A percentile compares a stretch with the other conserved stretches of the same genome.
These are phyloP conservation scores for Labrus mixtus DNA, from an alignment of 2,113 vertebrate species.

Conservation along the genomic window DNA sequence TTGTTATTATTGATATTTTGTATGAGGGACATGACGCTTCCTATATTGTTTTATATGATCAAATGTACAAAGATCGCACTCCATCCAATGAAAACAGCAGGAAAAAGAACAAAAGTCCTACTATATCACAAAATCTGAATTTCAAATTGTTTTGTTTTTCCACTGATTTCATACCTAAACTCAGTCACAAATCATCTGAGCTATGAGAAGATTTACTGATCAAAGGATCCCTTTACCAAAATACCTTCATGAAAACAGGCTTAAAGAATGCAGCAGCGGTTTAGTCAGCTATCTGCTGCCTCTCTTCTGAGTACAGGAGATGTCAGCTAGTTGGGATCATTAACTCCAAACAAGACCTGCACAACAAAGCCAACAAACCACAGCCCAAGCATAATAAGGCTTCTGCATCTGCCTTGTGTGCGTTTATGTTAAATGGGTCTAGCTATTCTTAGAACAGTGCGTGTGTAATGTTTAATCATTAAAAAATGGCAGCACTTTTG, in stretches of 20 bases:
- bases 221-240: slow-evolving; percentile 8
- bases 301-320: slow-evolving; percentile 32
- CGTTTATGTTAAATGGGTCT: slow-evolving; percentile 59
- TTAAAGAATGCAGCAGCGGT: slow-evolving; percentile 38
- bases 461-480: slow-evolving; percentile 69
- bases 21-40: neutral
- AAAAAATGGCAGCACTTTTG: slow-evolving; percentile 51
- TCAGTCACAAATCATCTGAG: neutral
- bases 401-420: slow-evolving; percentile 48
- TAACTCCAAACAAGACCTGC: slow-evolving; percentile 57
- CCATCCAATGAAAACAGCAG: neutral
- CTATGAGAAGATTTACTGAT: slow-evolving; percentile 15
- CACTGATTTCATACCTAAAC: too few relatives aligned
- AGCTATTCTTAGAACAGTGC: slow-evolving; percentile 66
- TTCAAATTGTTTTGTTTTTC: too few relatives aligned
- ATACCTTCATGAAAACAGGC: slow-evolving; percentile 17
- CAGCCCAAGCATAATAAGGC: slow-evolving; percentile 49
- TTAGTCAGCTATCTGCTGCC: slow-evolving; percentile 26
- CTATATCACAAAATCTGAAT: too few relatives aligned
- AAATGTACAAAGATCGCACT: neutral
- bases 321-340: slow-evolving; percentile 65
- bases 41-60: too few relatives aligned
- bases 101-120: neutral
- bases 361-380: slow-evolving; percentile 55
- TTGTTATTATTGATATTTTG: neutral